These are phyloP conservation scores for Coluber constrictor DNA, from an alignment of 2,797 vertebrate genomes.

Conservation along the genomic window DNA sequence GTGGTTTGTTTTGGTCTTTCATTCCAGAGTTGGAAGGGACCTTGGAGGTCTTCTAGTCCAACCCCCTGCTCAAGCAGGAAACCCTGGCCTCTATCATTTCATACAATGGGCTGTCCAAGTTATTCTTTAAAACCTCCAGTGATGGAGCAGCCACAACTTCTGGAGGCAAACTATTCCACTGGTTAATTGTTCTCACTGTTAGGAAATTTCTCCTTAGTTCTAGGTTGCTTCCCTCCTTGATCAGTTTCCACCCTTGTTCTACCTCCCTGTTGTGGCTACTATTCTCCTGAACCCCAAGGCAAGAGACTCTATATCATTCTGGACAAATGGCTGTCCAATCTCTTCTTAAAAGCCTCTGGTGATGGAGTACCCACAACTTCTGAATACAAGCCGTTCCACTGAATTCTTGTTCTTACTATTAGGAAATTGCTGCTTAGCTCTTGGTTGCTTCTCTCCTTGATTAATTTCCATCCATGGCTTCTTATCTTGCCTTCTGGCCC, in stretches of 20 bases:
- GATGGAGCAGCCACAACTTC: neutral
- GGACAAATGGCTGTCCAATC: no score
- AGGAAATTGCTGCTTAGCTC: neutral
- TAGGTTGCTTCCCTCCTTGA: neutral
- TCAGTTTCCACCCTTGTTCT: neutral
- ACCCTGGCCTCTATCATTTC: neutral
- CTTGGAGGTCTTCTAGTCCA: neutral
- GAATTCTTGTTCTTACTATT: neutral
- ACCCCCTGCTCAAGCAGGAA: neutral
- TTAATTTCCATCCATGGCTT: neutral
- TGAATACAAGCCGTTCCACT: accelerated
- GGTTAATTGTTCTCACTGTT: neutral
- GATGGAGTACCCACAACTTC: neutral
- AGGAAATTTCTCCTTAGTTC: neutral
- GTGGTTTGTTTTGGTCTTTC: neutral
- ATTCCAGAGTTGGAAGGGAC: neutral
- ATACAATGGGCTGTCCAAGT: neutral
- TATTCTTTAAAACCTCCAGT: neutral
- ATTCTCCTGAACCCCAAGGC: no score
- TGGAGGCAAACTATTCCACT: neutral
- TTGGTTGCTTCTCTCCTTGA: neutral
- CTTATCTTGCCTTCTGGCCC: neutral
- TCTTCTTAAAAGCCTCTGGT: no score
- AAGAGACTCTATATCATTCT: no score
- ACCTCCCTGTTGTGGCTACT: no score